A percentile compares a stretch with the other conserved stretches of the same genome.
Conservation (phyloP, 2,113 vertebrate species). For the Stegostoma tigrinum region DNA sequence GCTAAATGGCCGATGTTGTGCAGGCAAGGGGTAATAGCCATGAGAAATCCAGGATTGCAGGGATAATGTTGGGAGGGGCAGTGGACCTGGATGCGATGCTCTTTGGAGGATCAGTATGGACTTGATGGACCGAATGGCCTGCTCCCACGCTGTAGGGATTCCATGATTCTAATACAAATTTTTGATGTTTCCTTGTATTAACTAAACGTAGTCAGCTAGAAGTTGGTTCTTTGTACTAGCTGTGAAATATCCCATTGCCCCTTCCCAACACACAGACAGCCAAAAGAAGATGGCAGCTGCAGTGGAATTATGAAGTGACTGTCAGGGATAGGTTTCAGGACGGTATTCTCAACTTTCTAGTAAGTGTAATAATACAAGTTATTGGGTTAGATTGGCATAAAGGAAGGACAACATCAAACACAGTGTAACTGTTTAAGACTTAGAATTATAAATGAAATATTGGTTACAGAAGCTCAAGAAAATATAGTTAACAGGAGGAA, state of each 20-base stretch:
- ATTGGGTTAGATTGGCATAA: neutral
- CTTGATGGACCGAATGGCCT: no score
- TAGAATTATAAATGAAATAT: neutral
- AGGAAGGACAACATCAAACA: neutral
- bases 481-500: neutral
- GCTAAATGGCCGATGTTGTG: no score
- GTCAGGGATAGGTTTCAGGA: neutral
- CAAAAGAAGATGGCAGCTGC: neutral
- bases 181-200: neutral
- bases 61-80: no score
- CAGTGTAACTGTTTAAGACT: neutral
- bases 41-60: no score
- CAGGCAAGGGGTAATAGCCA: no score
- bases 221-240: neutral
- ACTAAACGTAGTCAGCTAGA: neutral
- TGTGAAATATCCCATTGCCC: neutral
- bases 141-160: no score
- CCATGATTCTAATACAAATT: neutral
- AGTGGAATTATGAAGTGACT: neutral
- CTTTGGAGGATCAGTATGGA: no score
- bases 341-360: neutral
- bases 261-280: neutral
- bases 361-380: neutral
- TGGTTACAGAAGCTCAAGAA: neutral
- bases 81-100: no score